Evolutionary conservation across 2,113 vertebrate genomes (phyloP).

Genomic region (Callipepla squamata): DNA sequence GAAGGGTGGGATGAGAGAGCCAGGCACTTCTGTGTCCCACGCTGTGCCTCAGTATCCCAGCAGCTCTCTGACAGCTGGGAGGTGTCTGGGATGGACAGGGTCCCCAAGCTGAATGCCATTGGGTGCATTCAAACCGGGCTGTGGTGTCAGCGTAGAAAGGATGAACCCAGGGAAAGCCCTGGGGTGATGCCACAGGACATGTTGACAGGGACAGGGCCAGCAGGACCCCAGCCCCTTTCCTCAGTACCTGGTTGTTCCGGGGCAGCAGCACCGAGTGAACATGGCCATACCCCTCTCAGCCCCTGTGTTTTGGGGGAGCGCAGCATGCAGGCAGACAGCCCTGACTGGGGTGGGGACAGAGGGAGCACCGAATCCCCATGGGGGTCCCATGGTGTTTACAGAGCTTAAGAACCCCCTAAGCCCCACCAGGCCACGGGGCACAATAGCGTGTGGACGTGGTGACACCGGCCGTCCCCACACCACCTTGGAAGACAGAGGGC

Average conservation of each 20-base stretch:
- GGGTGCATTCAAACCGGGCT: accelerated
- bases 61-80: background rate
- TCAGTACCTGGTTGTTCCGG: background rate
- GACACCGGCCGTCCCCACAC: conserved; percentile 68
- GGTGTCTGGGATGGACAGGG: background rate
- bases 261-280: background rate
- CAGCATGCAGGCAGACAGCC: background rate
- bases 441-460: conserved; percentile 76
- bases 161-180: background rate
- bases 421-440: conserved; percentile 62
- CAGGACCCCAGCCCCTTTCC: background rate
- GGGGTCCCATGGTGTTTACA: conserved; percentile 53
- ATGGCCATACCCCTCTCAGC: background rate
- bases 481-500: conserved; percentile 74
- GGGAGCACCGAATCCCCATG: background rate
- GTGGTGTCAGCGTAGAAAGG: background rate
- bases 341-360: background rate
- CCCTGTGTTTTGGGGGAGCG: background rate
- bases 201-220: accelerated
- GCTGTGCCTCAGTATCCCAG: background rate
- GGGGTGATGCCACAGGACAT: background rate
- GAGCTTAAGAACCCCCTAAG: conserved; percentile 61
- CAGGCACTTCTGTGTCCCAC: accelerated
- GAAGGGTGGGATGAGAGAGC: background rate
- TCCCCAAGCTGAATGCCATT: background rate